phyloP scores from a whole-genome alignment of 2,797 vertebrate species.

The Sebastes cheni region DNA sequence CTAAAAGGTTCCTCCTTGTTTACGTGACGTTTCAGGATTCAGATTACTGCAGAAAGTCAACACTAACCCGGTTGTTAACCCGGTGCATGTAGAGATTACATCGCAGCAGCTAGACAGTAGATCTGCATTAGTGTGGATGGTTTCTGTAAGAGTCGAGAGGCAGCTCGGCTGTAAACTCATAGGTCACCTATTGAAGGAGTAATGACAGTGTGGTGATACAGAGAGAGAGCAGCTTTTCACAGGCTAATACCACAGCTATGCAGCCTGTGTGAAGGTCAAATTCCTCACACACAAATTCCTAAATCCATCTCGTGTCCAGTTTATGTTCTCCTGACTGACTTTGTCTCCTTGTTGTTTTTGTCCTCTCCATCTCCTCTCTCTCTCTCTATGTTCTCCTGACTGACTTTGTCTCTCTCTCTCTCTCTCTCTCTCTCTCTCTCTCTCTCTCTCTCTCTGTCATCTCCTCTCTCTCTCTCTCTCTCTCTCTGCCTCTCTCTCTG shows the following conservation, averaged over 20 bases:
- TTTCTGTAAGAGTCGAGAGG: not conserved
- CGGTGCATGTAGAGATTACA: no score
- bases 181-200: not conserved
- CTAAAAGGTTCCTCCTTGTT: not conserved
- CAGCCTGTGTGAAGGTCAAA: slow-evolving; percentile 34
- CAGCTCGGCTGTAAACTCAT: not conserved
- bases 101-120: not conserved
- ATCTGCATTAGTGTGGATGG: not conserved
- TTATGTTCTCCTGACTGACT: not conserved
- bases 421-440: no score
- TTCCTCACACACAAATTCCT: slow-evolving; percentile 16
- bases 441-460: not conserved
- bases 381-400: no score
- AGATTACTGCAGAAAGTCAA: not conserved
- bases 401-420: no score
- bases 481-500: slow-evolving; percentile 16
- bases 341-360: not conserved
- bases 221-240: not conserved
- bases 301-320: not conserved
- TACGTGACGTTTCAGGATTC: not conserved
- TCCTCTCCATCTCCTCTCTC: not conserved
- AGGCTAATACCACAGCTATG: slow-evolving; percentile 30
- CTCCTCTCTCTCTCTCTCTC: slow-evolving; percentile 11
- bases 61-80: not conserved
- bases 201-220: slow-evolving; percentile 21